A percentile compares a stretch with the other conserved stretches of the same genome.
These are phyloP conservation scores for Eurystomus gularis DNA, from an alignment of 2,113 vertebrate species.

Conservation along the genomic window DNA sequence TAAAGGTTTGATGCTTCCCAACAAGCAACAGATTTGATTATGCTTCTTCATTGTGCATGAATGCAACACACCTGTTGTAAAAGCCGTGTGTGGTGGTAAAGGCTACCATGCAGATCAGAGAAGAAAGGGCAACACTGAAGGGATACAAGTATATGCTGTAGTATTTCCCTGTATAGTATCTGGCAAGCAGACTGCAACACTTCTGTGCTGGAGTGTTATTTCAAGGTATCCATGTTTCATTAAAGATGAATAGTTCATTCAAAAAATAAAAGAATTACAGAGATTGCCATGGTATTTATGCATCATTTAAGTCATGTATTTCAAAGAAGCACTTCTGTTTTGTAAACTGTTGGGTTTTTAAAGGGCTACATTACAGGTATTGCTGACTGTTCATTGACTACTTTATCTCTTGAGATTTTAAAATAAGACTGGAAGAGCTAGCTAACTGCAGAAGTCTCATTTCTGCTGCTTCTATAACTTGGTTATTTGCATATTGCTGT, in stretches of 20 bases:
- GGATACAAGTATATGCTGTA: neutral
- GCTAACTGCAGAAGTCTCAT: neutral
- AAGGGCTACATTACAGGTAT: neutral
- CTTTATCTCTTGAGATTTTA: neutral
- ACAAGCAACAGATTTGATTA: neutral
- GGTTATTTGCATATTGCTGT: neutral
- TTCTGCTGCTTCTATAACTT: neutral
- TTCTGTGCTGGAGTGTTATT: constrained; percentile 25
- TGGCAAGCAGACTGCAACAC: neutral
- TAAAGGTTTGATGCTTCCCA: neutral
- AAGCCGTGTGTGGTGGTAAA: neutral
- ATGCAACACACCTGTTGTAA: neutral
- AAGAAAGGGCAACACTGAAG: neutral
- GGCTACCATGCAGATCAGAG: neutral
- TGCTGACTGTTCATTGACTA: neutral
- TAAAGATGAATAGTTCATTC: neutral
- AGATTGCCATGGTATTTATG: neutral
- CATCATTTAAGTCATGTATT: neutral
- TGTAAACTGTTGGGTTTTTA: neutral
- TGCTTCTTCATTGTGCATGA: neutral
- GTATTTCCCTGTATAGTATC: neutral
- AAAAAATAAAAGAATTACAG: constrained; percentile 6
- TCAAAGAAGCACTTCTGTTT: constrained; percentile 34
- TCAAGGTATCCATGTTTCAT: constrained; percentile 48
- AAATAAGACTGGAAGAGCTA: neutral